A percentile compares a stretch with the other conserved stretches of the same genome.
phyloP scores from a whole-genome alignment of 2,888 invertebrate species.

The Luffia ferchaultella region DNA sequence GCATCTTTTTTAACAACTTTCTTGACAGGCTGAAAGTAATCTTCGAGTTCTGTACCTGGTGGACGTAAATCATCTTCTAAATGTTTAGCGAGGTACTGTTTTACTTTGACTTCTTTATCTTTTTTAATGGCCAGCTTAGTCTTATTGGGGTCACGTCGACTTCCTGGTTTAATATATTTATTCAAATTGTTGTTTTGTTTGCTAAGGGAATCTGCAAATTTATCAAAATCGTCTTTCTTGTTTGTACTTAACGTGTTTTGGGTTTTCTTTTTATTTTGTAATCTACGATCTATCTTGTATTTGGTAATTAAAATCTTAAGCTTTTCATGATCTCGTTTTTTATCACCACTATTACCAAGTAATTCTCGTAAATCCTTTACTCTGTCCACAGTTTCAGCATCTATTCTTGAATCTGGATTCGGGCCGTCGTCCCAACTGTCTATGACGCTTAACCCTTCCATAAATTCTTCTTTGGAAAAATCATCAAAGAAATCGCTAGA shows the following conservation, averaged over 20 bases:
- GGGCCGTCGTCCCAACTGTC: conserved; percentile 47
- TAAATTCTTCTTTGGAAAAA: conserved; percentile 51
- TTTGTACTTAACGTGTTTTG: neutral
- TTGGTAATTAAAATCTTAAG: neutral
- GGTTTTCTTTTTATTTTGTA: neutral
- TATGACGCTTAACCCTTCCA: conserved; percentile 53
- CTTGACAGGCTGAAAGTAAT: conserved; percentile 30
- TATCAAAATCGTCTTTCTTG: neutral
- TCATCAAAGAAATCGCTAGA: conserved; percentile 60
- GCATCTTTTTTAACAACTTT: conserved; percentile 21
- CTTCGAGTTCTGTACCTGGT: conserved; percentile 55
- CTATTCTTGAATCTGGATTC: conserved; percentile 20
- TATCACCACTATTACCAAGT: conserved; percentile 17
- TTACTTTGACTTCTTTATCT: conserved; percentile 54
- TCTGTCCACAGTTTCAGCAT: conserved; percentile 26
- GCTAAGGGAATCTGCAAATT: too few species aligned
- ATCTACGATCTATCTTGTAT: neutral
- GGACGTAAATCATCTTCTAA: conserved; percentile 47
- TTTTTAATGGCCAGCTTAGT: conserved; percentile 49
- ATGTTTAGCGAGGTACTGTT: conserved; percentile 45
- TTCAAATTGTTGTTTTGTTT: too few species aligned
- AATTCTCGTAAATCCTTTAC: conserved; percentile 39
- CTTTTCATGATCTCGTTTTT: neutral
- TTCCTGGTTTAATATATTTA: conserved; percentile 45
- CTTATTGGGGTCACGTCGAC: conserved; percentile 49